A percentile compares a stretch with the other conserved stretches of the same genome.
Evolutionary conservation across 2,797 vertebrate species (phyloP).

Genomic region (Tenualosa thibaudeaui): DNA sequence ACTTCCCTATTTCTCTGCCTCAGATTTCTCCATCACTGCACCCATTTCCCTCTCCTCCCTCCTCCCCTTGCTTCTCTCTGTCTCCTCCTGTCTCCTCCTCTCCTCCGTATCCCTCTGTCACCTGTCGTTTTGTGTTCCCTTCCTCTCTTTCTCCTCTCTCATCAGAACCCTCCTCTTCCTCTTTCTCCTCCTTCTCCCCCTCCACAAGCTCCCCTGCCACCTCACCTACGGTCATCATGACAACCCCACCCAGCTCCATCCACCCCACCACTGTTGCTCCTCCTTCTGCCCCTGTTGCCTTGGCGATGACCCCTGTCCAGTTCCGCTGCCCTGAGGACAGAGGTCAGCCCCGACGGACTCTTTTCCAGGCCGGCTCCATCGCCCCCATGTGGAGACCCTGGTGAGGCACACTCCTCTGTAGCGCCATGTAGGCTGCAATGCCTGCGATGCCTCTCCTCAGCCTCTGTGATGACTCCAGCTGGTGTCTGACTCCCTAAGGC

Average conservation of each 20-base stretch:
- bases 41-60: not conserved
- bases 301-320: not conserved
- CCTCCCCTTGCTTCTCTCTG: not conserved
- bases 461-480: no score
- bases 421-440: no score
- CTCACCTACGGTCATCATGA: not conserved
- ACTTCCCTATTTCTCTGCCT: not conserved
- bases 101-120: not conserved
- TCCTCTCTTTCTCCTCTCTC: not conserved
- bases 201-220: not conserved
- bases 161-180: not conserved
- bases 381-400: not conserved
- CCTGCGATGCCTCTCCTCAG: no score
- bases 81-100: slow-evolving; percentile 3
- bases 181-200: not conserved
- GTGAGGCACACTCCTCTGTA: not conserved
- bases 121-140: slow-evolving; percentile 2
- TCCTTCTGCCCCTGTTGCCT: not conserved
- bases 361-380: not conserved
- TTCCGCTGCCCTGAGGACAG: not conserved
- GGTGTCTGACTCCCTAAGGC: no score
- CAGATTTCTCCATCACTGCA: not conserved
- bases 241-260: not conserved
- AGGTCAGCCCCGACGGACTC: slow-evolving; percentile 6
- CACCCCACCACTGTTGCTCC: not conserved